Conservation (phyloP, 2,113 vertebrate species). For the Hydrochoerus hydrochaeris region DNA sequence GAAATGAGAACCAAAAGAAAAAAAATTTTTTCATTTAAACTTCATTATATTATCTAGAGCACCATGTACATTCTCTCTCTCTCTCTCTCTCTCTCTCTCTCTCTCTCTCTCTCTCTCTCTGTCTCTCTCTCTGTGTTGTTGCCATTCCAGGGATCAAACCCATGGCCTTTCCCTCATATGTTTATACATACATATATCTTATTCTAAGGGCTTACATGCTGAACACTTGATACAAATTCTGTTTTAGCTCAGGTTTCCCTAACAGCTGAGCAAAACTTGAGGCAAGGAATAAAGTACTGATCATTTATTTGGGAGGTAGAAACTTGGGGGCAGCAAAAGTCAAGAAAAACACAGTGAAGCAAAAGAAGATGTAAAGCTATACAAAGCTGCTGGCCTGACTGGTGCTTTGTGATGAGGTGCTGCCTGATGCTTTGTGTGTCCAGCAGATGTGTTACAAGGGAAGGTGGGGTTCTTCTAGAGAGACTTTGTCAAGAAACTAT, state of each 20-base stretch:
- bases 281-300: background rate
- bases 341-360: background rate
- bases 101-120: background rate
- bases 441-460: background rate
- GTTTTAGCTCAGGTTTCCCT: slow-evolving; percentile 15
- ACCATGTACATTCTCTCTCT: background rate
- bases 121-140: background rate
- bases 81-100: too few species aligned
- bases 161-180: background rate
- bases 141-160: background rate
- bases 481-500: background rate
- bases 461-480: background rate
- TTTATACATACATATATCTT: background rate
- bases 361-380: background rate
- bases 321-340: background rate
- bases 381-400: too few species aligned
- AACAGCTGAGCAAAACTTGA: background rate
- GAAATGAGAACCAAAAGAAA: background rate
- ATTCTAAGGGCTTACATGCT: background rate
- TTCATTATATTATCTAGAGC: background rate
- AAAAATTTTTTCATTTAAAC: background rate
- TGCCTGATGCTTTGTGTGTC: background rate
- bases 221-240: slow-evolving; percentile 8
- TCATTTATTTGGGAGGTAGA: slow-evolving; percentile 38
- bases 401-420: background rate